Conservation (phyloP, 2,888 invertebrate species). For the Oscheius sp. region DNA sequence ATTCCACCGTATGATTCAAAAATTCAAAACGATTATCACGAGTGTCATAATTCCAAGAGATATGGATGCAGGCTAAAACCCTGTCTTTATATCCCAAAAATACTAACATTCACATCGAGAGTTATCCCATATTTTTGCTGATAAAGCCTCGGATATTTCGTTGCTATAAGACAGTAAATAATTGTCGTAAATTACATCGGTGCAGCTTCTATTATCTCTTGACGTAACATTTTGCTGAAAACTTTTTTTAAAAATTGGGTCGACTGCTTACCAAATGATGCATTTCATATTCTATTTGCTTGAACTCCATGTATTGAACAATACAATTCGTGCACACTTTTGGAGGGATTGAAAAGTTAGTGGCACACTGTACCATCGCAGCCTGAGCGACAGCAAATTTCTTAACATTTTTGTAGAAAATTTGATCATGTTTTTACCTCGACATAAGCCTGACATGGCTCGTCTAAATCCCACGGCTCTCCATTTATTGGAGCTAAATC, state of each 20-base stretch:
- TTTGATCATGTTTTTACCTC: constrained; percentile 44
- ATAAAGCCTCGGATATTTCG: constrained; percentile 59
- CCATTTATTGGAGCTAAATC: constrained; percentile 32
- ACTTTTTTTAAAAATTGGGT: neutral
- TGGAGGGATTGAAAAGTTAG: constrained; percentile 66
- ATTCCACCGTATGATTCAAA: constrained; percentile 51
- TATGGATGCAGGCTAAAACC: constrained; percentile 53
- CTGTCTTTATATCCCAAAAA: neutral
- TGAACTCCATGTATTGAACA: constrained; percentile 61
- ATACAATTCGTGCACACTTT: constrained; percentile 69
- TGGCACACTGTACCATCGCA: constrained; percentile 61
- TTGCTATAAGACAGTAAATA: constrained; percentile 64
- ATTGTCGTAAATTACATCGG: constrained; percentile 65
- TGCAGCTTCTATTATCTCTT: constrained; percentile 58
- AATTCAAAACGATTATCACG: constrained; percentile 48
- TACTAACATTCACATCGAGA: constrained; percentile 65
- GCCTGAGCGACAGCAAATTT: constrained; percentile 49
- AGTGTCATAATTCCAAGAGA: constrained; percentile 54
- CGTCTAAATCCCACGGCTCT: constrained; percentile 63
- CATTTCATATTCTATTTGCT: constrained; percentile 62
- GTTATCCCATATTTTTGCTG: constrained; percentile 61
- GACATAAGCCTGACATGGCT: constrained; percentile 62
- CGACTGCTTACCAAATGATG: constrained; percentile 55
- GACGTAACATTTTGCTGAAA: constrained; percentile 48
- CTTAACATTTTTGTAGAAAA: constrained; percentile 28